A percentile compares a stretch with the other conserved stretches of the same genome.
Evolutionary conservation across 2,797 vertebrate genomes (phyloP).

Genomic region (Pagetopsis macropterus): DNA sequence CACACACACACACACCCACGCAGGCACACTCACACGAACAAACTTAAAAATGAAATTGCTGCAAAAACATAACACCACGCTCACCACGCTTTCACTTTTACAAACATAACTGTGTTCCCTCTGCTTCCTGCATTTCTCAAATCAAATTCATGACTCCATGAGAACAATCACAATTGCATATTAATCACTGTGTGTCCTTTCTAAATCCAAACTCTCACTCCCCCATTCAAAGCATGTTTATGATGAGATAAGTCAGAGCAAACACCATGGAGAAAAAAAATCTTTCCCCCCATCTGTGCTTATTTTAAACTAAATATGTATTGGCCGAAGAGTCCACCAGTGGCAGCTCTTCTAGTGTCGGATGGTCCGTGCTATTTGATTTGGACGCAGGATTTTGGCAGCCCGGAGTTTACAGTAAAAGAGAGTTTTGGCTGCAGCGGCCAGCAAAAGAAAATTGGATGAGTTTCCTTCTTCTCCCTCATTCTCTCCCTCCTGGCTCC

Average conservation of each 20-base stretch:
- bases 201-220: constrained; percentile 37
- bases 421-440: constrained; percentile 69
- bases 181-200: constrained; percentile 35
- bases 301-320: constrained; percentile 65
- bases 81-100: constrained; percentile 18
- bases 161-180: constrained; percentile 44
- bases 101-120: constrained; percentile 26
- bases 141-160: constrained; percentile 44
- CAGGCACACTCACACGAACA: not conserved
- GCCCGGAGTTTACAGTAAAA: constrained; percentile 69
- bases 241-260: constrained; percentile 43
- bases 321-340: constrained; percentile 53
- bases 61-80: not conserved
- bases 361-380: constrained; percentile 68
- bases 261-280: constrained; percentile 18
- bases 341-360: constrained; percentile 61
- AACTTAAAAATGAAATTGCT: not conserved
- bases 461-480: constrained; percentile 53
- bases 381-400: constrained; percentile 72
- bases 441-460: constrained; percentile 68
- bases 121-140: constrained; percentile 19
- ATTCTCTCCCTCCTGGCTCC: constrained; percentile 59
- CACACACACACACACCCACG: not conserved
- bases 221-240: constrained; percentile 41
- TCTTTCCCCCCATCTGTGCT: constrained; percentile 63